These are phyloP conservation scores for Zaprionus ghesquierei DNA, from an alignment of 1,140 invertebrate genomes.

Conservation along the genomic window DNA sequence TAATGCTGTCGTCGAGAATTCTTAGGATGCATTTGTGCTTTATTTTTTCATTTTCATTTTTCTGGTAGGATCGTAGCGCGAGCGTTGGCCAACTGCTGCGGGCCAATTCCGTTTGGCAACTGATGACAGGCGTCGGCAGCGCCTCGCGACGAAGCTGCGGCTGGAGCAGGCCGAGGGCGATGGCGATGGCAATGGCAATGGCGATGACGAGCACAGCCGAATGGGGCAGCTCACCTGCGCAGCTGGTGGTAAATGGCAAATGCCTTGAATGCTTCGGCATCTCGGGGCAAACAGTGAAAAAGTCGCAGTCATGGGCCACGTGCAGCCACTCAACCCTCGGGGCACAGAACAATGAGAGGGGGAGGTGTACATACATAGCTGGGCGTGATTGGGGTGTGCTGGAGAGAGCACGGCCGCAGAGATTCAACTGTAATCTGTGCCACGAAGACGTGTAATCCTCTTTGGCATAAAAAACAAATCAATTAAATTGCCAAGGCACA, in stretches of 20 bases:
- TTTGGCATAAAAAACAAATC: constrained; percentile 83
- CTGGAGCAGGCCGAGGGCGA: background rate
- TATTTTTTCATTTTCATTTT: no score
- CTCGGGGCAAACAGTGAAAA: constrained; percentile 24
- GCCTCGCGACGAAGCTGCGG: background rate
- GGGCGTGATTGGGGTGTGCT: constrained; percentile 2
- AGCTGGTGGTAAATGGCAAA: constrained; percentile 77
- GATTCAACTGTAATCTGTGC: constrained; percentile 66
- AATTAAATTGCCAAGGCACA: constrained; percentile 70
- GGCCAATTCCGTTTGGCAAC: constrained; percentile 51
- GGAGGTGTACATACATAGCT: background rate
- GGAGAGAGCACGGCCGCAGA: constrained; percentile 26
- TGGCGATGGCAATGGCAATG: no score
- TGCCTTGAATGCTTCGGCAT: constrained; percentile 31
- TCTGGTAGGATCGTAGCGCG: background rate
- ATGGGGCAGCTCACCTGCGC: constrained; percentile 65
- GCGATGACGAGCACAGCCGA: background rate
- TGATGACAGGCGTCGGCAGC: constrained; percentile 23
- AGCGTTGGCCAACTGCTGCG: constrained; percentile 45
- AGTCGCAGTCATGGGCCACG: constrained; percentile 63
- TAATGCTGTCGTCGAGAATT: background rate
- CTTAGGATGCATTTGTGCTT: background rate
- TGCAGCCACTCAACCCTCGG: constrained; percentile 68
- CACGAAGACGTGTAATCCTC: constrained; percentile 73
- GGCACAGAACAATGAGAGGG: background rate